Evolutionary conservation across 2,113 vertebrate genomes (phyloP), one percentile per base, ranked within the genome.

Genomic region (Anoplopoma fimbria): DNA sequence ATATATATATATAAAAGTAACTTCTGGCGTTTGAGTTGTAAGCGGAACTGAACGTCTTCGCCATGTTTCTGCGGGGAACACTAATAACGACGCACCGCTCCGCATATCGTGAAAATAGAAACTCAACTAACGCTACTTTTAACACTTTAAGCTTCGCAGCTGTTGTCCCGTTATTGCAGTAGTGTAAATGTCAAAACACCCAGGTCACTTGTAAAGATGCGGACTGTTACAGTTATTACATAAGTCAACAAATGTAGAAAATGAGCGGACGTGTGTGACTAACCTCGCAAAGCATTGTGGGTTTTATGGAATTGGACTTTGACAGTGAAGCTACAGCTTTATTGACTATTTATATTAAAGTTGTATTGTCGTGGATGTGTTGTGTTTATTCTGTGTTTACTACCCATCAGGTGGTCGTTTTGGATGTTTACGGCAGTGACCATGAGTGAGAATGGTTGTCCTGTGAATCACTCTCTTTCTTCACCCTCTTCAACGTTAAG

Each of bases 281-380:
- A 1, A 2, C 3, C 6, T 60, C 70, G 81, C 78, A 88, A 89
- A 10, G 89, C 81, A 91, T 91, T 83, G 34, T 92, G 91, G 91
- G 91, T 57, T 0, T 0, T 1, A 2, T 0, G 1, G 5, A 40
- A 5, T 15, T 1, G 0, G 2, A 19, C 3, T 5, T 0, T 33
- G 21, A 61, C 3, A 14, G 29, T 34, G 60, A 69, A 77, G 27
- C 1, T n/a, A 29, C 0, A 19, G 0, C 0, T 17, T 74, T 19
- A 4, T 0, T 5, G 17, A 9, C 7, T 27, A 2, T 64, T 23
- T 17, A 9, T 4, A 6, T 2, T 25, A 4, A 10, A 23, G 10
- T 34, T 1, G 0, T 9, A 2, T 31, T 29, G 1, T 0, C 0
- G 0, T 2, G 2, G 3, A 23, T 17, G 17, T 55, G 0, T 6